Evolutionary conservation across 2,888 invertebrate species (phyloP).

Genomic region (Entomobrya multifasciata): DNA sequence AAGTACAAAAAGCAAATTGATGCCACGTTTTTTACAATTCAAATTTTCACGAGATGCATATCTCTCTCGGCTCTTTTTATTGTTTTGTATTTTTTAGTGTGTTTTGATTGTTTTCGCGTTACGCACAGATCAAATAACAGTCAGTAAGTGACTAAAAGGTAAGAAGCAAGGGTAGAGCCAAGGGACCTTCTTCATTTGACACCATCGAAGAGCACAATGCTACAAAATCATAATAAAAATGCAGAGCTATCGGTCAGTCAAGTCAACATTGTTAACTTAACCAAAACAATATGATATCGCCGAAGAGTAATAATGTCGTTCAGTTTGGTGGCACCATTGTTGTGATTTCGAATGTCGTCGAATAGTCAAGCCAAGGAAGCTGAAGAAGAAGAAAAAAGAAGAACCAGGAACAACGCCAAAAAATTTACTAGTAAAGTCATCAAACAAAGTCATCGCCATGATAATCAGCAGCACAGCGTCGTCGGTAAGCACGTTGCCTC

Average conservation of each 20-base stretch:
- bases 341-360: slow-evolving; percentile 27
- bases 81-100: slow-evolving; percentile 8
- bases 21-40: slow-evolving; percentile 33
- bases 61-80: slow-evolving; percentile 25
- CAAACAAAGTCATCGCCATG: slow-evolving; percentile 44
- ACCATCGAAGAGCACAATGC: not conserved
- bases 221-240: slow-evolving; percentile 16
- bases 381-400: slow-evolving; percentile 5
- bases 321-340: slow-evolving; percentile 1
- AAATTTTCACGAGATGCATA: slow-evolving; percentile 19
- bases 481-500: not conserved
- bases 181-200: slow-evolving; percentile 33
- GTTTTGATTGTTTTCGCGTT: slow-evolving; percentile 44
- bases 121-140: slow-evolving; percentile 38
- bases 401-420: slow-evolving; percentile 52
- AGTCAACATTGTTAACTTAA: not conserved
- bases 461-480: not conserved
- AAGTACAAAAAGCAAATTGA: not conserved
- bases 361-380: not conserved
- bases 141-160: no score
- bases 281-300: slow-evolving; percentile 1
- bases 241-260: slow-evolving; percentile 10
- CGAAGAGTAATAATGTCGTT: slow-evolving; percentile 8
- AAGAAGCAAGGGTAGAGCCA: not conserved
- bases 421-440: slow-evolving; percentile 27